phyloP scores from a whole-genome alignment of 1,140 invertebrate species.

The Leptopilina boulardi region DNA sequence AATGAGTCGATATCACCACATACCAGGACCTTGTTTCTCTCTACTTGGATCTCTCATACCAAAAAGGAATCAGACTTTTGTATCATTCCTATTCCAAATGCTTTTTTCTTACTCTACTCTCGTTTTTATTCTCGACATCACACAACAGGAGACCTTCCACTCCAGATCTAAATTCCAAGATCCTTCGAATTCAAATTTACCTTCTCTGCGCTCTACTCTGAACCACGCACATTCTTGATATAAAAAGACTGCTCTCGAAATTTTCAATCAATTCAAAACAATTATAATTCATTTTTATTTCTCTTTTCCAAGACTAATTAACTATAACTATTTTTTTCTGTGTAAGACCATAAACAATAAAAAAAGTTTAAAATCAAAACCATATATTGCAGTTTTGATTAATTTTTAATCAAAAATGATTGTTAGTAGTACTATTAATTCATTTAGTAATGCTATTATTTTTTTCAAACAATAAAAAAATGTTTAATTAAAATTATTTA shows the following conservation, averaged over 20 bases:
- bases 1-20: constrained; percentile 76
- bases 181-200: constrained; percentile 22
- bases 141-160: background rate
- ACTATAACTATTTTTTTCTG: too few relatives aligned
- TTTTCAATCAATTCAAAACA: too few relatives aligned
- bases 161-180: constrained; percentile 29
- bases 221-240: background rate
- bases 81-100: constrained; percentile 7
- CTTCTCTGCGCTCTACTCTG: constrained; percentile 25
- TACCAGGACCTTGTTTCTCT: constrained; percentile 75
- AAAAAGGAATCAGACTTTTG: constrained; percentile 15
- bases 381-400: too few relatives aligned
- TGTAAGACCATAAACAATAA: too few relatives aligned
- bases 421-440: too few relatives aligned
- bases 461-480: too few relatives aligned
- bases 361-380: too few relatives aligned
- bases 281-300: too few relatives aligned
- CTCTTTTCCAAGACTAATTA: too few relatives aligned
- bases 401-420: too few relatives aligned
- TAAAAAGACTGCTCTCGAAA: background rate
- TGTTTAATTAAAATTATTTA: too few relatives aligned
- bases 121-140: constrained; percentile 22
- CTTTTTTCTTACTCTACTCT: background rate
- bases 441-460: too few relatives aligned
- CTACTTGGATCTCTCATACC: background rate